These are phyloP conservation scores for Alouatta palliata DNA, from an alignment of 2,113 vertebrate genomes.

Conservation along the genomic window DNA sequence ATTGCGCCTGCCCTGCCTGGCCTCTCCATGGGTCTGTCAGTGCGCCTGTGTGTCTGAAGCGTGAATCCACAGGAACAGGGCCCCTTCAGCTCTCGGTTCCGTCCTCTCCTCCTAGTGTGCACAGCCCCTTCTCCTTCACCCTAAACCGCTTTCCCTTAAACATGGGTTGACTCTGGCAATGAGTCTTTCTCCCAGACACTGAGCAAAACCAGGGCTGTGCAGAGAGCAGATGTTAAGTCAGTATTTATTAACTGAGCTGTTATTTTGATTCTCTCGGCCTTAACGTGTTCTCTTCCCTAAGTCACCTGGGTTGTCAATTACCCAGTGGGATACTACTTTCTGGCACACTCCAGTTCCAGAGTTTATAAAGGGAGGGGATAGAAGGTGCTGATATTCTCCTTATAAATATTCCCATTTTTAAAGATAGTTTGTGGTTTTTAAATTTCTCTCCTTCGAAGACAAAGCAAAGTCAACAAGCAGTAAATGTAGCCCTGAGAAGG, in stretches of 20 bases:
- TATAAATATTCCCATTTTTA: background rate
- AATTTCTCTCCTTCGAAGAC: background rate
- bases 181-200: rapidly evolving
- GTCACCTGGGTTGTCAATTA: background rate
- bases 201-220: background rate
- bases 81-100: rapidly evolving
- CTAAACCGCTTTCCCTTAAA: background rate
- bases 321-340: background rate
- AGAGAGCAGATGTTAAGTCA: background rate
- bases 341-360: background rate
- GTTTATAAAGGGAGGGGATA: background rate
- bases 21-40: rapidly evolving
- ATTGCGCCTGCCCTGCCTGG: rapidly evolving
- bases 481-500: too few species aligned
- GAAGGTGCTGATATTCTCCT: background rate
- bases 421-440: background rate
- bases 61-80: rapidly evolving
- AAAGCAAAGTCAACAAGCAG: background rate
- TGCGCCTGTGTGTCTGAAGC: rapidly evolving
- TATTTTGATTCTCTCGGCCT: background rate
- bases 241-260: rapidly evolving
- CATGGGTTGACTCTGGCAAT: background rate
- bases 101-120: rapidly evolving
- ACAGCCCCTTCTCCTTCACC: too few species aligned
- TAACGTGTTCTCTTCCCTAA: background rate